These are phyloP conservation scores for Drosophila longiperda DNA, from an alignment of 2,888 invertebrate genomes.

Conservation along the genomic window DNA sequence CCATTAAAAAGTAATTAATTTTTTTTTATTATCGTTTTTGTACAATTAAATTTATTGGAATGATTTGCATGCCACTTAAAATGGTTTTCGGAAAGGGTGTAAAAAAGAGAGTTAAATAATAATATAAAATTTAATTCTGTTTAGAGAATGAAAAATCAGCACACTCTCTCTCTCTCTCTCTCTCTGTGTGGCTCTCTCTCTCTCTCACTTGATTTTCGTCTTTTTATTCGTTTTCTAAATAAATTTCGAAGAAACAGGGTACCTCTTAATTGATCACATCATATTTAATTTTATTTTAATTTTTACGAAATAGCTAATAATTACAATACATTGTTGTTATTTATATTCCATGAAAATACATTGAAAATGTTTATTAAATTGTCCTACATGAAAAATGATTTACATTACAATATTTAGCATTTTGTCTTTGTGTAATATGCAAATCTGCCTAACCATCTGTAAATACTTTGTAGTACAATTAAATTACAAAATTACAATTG, in stretches of 20 bases:
- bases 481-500: background rate
- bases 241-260: background rate
- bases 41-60: background rate
- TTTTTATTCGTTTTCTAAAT: background rate
- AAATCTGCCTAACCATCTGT: background rate
- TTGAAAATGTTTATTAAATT: background rate
- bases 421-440: background rate
- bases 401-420: background rate
- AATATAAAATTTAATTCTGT: background rate
- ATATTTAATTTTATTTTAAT: too few species aligned
- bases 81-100: background rate
- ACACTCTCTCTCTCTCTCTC: too few species aligned
- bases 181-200: background rate
- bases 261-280: background rate
- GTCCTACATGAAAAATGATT: background rate
- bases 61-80: background rate
- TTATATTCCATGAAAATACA: background rate
- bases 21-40: conserved; percentile 4
- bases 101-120: background rate
- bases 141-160: background rate
- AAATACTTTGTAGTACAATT: background rate
- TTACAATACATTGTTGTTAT: background rate
- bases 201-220: background rate
- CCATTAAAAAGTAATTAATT: conserved; percentile 1
- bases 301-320: background rate